Conservation (phyloP, 2,888 invertebrate genomes). For the Plebejus anna region DNA sequence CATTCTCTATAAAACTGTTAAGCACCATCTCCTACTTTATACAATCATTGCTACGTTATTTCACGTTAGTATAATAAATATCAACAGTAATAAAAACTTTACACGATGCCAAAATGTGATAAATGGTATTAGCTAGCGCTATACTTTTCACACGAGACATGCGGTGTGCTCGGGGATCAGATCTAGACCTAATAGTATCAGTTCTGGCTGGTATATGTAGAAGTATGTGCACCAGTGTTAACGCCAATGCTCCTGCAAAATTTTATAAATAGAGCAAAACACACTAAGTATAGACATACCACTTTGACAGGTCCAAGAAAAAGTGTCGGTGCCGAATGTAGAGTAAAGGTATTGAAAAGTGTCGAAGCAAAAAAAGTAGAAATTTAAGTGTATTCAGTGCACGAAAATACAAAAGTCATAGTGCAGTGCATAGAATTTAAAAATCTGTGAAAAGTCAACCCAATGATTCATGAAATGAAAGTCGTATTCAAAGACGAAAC, state of each 20-base stretch:
- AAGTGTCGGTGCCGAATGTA: constrained; percentile 62
- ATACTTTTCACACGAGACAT: constrained; percentile 46
- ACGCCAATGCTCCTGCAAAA: constrained; percentile 49
- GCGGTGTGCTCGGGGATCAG: constrained; percentile 63
- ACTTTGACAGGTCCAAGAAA: constrained; percentile 47
- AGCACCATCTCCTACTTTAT: background rate
- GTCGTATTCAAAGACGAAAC: constrained; percentile 43
- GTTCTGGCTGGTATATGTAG: constrained; percentile 77
- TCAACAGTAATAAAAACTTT: constrained; percentile 6
- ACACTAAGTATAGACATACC: constrained; percentile 41
- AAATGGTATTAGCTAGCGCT: constrained; percentile 21
- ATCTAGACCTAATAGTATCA: constrained; percentile 50
- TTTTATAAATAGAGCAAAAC: constrained; percentile 46
- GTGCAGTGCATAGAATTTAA: constrained; percentile 75
- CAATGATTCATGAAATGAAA: constrained; percentile 60
- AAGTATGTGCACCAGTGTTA: constrained; percentile 75
- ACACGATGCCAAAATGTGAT: constrained; percentile 24
- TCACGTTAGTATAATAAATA: background rate
- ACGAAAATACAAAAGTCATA: constrained; percentile 69
- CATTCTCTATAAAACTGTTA: background rate
- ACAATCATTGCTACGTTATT: background rate
- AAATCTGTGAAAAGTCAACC: constrained; percentile 53
- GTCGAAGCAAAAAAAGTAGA: constrained; percentile 59
- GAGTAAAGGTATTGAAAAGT: constrained; percentile 53
- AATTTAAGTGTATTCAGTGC: constrained; percentile 63